Conservation (phyloP, 2,113 vertebrate species). For the Indicator indicator region DNA sequence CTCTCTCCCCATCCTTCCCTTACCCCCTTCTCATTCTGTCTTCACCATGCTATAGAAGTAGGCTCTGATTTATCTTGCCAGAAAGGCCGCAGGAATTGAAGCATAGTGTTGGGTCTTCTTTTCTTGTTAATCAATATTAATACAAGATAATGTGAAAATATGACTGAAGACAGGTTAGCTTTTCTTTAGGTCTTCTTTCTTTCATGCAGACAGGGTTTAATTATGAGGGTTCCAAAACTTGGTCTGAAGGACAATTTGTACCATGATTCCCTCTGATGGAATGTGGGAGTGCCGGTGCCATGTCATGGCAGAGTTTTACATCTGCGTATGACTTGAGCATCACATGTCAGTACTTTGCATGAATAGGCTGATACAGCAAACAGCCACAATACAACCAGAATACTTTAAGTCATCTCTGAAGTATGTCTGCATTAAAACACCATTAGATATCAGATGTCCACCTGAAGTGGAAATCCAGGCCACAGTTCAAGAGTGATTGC, state of each 20-base stretch:
- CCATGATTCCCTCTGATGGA: background rate
- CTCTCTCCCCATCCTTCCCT: background rate
- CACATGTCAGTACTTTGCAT: background rate
- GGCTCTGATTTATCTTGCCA: background rate
- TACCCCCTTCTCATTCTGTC: background rate
- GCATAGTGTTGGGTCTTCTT: background rate
- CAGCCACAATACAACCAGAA: background rate
- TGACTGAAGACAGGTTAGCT: background rate
- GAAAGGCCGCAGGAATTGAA: background rate
- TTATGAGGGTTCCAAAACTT: background rate
- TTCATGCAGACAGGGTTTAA: background rate
- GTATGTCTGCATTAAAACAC: background rate
- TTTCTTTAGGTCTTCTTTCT: background rate
- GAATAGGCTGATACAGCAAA: background rate
- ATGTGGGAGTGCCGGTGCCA: rapidly evolving
- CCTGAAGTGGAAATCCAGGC: background rate
- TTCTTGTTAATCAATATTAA: background rate
- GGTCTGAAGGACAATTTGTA: background rate
- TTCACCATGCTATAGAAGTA: background rate
- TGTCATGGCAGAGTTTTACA: rapidly evolving
- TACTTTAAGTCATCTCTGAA: background rate
- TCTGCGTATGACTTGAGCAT: background rate
- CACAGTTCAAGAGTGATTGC: background rate
- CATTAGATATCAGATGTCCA: background rate
- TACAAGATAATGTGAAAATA: background rate